Base-by-base conservation (phyloP, 2,888 invertebrate genomes). In the Troides oblongomaculatus region DNA sequence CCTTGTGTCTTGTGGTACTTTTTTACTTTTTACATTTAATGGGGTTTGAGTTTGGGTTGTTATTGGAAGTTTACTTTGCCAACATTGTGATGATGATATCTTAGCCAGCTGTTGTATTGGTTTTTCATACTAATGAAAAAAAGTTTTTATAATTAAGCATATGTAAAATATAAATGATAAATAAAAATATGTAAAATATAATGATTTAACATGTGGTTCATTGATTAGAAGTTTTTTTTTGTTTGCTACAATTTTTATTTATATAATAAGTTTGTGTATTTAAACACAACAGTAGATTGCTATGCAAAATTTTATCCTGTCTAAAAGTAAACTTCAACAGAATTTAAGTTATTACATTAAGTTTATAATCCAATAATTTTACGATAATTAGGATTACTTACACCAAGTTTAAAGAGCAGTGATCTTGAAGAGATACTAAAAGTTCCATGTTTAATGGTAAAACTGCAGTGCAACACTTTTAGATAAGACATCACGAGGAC, bases 401-500 rank as follows among this genome's bases (percentile, higher is more conserved):
- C 92, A 78, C 83, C 81, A 76, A 83, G 78, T 84, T 87, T 87
- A 68, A 89, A 77, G 65, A 88, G 81, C 74, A 88, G 79, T 65
- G 85, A 81, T 72, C 85, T 86, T 12, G 79, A 79, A 43, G 86
- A 84, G 71, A 89, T 76, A 25, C 84, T 83, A 68, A 81, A 66
- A 65, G 78, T 75, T 68, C 87, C 86, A 83, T 88, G 83, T 76
- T 82, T 87, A 68, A 88, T 78, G 81, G 89, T 91, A 66, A 86
- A 76, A 68, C 83, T 86, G 77, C 90, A 92, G 73, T 90, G 86
- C 69, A 90, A 78, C 70, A 89, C 86, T 79, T 87, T 90, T 75
- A 85, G 77, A 77, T 88, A 90, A 70, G 91, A 90, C 92, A 92
- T 92, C 64, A 71, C 82, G 73, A 57, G 67, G 66, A 60, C 39